Evolutionary conservation across 2,113 vertebrate genomes (phyloP), one percentile per base, ranked within the genome.

Genomic region (pig (Sus scrofa)): DNA sequence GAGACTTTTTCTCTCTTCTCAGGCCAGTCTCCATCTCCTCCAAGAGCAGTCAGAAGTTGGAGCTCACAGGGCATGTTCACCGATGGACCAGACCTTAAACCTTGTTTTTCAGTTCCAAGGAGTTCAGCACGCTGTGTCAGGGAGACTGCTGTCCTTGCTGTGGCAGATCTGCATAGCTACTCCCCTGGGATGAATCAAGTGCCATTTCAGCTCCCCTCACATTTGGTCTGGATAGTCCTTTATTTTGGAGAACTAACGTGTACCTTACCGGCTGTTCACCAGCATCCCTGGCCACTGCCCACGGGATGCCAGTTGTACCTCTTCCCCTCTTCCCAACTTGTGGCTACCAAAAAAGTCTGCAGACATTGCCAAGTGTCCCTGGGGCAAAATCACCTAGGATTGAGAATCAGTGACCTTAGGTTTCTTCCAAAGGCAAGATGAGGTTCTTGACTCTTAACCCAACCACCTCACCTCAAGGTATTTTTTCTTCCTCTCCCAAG

Each of bases 1-100:
- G 85, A 56, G 96, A 50, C 44, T 65, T 96, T 96, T 97, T 94
- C 90, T n/a, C 15, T 75, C 63, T 93, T 91, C 65, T 58, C 10
- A 68, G 24, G 70, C 14, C 68, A 68, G 12, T 89, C 54, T 96
- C 52, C 12, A 6, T 70, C 63, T 77, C 93, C 44, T 68, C n/a
- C 6, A 27, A 78, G 19, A 93, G 18, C 13, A 93, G 11, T 3
- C 26, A 62, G 30, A 88, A 91, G 24, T 70, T 91, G 62, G 26
- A 54, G 26, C 44, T 65, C 26, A 1, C 2, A 14, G 39, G 50
- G 18, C n/a, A 0, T 88, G 63, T 78, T 86, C 27, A 34, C 32
- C 71, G 24, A 27, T 74, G 56, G 11, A 67, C 37, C n/a, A 85
- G 14, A 89, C 30, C 62, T 77, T 94, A 30, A 70, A 60, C 86